These are phyloP conservation scores for Lutjanus campechanus DNA, from an alignment of 2,797 vertebrate species.

Conservation along the genomic window DNA sequence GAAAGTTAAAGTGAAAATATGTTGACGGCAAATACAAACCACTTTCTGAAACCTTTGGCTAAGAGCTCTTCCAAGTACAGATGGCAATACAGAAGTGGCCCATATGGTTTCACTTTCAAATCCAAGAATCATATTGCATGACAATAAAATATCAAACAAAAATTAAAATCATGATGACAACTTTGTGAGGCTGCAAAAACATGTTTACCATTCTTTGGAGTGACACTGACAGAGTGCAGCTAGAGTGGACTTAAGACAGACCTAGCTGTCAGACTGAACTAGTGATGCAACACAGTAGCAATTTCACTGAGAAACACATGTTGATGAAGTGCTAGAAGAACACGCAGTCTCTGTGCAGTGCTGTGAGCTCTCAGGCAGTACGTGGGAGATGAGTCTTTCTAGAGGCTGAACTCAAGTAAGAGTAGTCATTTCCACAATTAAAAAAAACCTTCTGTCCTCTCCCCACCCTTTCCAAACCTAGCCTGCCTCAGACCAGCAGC, in stretches of 20 bases:
- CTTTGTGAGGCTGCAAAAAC: background rate
- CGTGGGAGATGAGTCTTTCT: constrained; percentile 14
- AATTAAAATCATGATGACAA: background rate
- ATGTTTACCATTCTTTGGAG: constrained; percentile 1
- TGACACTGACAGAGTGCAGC: background rate
- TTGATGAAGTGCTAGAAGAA: constrained; percentile 11
- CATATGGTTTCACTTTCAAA: background rate
- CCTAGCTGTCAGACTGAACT: constrained; percentile 1
- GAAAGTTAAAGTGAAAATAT: background rate
- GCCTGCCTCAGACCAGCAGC: constrained; percentile 15
- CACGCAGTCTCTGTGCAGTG: background rate
- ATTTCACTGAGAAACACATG: constrained; percentile 20
- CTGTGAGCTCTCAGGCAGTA: background rate
- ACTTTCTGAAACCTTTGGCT: constrained; percentile 7
- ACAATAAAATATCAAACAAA: background rate
- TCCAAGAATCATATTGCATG: background rate
- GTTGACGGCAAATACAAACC: background rate
- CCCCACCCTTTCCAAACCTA: constrained; percentile 19
- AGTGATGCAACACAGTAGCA: constrained; percentile 57
- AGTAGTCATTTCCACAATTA: constrained; percentile 40
- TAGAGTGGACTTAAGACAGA: constrained; percentile 7
- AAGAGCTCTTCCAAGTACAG: background rate
- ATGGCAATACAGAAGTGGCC: background rate
- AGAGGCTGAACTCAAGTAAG: constrained; percentile 25
- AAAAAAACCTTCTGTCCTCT: constrained; percentile 7